phyloP scores from a whole-genome alignment of 2,113 vertebrate genomes.

The Rhinichthys klamathensis region DNA sequence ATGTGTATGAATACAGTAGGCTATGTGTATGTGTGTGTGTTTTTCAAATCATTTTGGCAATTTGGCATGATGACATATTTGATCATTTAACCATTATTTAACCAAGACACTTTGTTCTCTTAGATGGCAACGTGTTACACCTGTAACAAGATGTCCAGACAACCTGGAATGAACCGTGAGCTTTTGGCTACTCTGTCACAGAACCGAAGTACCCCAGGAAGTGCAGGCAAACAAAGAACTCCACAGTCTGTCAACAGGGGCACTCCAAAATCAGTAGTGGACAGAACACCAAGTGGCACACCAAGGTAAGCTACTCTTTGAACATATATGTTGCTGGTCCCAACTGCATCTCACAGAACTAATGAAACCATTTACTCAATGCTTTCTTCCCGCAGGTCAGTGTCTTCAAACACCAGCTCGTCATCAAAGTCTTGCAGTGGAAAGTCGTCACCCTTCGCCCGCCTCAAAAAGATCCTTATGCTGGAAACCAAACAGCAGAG shows the following conservation, averaged over 20 bases:
- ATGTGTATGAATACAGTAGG: too few species aligned
- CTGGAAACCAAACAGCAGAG: constrained; percentile 78
- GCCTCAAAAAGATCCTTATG: constrained; percentile 86
- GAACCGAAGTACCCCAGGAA: constrained; percentile 57
- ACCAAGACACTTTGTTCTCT: not conserved
- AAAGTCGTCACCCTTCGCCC: constrained; percentile 83
- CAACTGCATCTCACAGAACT: not conserved
- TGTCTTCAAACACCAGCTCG: constrained; percentile 67
- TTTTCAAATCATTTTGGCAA: not conserved
- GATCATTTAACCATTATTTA: not conserved
- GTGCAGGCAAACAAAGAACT: constrained; percentile 55
- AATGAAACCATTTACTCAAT: not conserved
- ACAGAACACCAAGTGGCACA: constrained; percentile 53
- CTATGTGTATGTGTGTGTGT: too few species aligned
- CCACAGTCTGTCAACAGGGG: constrained; percentile 56
- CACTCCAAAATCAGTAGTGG: constrained; percentile 24
- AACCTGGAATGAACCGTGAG: constrained; percentile 76
- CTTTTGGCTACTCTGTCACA: constrained; percentile 63
- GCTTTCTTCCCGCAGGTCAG: constrained; percentile 58
- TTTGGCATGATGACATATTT: not conserved
- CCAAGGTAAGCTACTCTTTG: constrained; percentile 52
- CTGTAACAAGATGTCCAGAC: constrained; percentile 78
- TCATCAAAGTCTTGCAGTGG: constrained; percentile 73
- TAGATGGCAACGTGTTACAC: constrained; percentile 82
- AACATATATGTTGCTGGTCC: not conserved